Base-by-base conservation (phyloP, 2,888 invertebrate genomes). In the Apotomis betuletana region DNA sequence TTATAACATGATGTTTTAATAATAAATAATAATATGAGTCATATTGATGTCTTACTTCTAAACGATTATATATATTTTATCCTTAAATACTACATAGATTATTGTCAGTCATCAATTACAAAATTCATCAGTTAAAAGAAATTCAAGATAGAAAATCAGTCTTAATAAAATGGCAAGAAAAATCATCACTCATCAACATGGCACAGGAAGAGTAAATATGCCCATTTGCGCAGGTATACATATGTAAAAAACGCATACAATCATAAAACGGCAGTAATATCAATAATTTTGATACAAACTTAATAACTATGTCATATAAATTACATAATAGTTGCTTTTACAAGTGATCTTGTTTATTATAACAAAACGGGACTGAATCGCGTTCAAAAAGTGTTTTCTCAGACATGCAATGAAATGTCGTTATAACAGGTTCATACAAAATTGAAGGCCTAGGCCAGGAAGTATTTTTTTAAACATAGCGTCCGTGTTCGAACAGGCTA, bases 151-250 rank as follows among this genome's bases (percentile, higher is more conserved):
- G 49, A 51, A 63, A 52, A 36, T 64, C 64, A 65, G 65, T 70
- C 70, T 64, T 49, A 65, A 27, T 58, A 52, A 59, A 65, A 65
- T 52, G 70, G 64, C 70, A 65, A 54, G 36, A 59, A 52, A 15
- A 46, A 46, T 36, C 36, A 60, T 52, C 10, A 13, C 12, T 36
- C 36, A 60, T 52, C 10, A 13, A 15, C 12, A 65, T 70, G 70
- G 65, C 70, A 70, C 70, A 13, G 6, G 8, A 63, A 63, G 6
- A 12, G 15, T 46, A 62, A 36, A 51, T 57, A 70, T 58, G 64
- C 46, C 60, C 46, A 54, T 70, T 70, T 61, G 60, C 41, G 60
- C 60, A 46, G 63, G 46, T 44, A 57, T 49, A 36, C 36, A 13
- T 12, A 0, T n/a, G n/a, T n/a, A n/a, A 13, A 44, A 64, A 65